Conservation (phyloP, 2,888 invertebrate genomes). For the Polyommatus icarus region DNA sequence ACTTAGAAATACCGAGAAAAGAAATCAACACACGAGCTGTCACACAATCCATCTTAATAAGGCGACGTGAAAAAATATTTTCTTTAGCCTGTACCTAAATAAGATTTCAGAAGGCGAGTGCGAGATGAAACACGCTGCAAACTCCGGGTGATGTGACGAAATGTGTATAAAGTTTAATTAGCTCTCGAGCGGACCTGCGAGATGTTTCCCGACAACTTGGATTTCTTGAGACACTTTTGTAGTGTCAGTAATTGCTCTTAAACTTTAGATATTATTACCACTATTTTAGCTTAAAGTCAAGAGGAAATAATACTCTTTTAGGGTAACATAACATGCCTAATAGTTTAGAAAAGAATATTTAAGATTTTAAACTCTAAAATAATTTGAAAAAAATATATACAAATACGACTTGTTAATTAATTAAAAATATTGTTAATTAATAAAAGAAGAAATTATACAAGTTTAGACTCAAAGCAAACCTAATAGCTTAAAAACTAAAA, state of each 20-base stretch:
- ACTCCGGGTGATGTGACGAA: constrained; percentile 13
- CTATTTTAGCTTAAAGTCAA: neutral
- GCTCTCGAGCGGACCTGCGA: neutral
- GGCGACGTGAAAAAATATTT: constrained; percentile 24
- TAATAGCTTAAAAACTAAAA: neutral
- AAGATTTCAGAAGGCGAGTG: constrained; percentile 11
- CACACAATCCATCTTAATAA: constrained; percentile 30
- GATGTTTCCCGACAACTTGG: constrained; percentile 4
- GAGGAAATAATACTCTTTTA: neutral
- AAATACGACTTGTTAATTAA: no score
- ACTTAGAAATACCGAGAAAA: neutral
- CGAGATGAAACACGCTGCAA: neutral
- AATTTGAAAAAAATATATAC: no score
- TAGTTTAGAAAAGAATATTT: neutral
- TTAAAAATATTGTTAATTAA: no score
- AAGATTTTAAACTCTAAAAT: neutral
- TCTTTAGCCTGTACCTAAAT: constrained; percentile 11
- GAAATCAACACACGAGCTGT: constrained; percentile 19
- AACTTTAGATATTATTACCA: neutral
- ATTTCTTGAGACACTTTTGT: constrained; percentile 11
- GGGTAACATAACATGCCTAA: neutral
- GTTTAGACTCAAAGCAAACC: no score
- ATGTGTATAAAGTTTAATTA: constrained; percentile 17
- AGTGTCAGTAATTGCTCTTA: neutral
- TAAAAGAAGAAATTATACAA: no score